Conservation (phyloP, 92 coral and sea anemone genomes). For the Nematostella vectensis region DNA sequence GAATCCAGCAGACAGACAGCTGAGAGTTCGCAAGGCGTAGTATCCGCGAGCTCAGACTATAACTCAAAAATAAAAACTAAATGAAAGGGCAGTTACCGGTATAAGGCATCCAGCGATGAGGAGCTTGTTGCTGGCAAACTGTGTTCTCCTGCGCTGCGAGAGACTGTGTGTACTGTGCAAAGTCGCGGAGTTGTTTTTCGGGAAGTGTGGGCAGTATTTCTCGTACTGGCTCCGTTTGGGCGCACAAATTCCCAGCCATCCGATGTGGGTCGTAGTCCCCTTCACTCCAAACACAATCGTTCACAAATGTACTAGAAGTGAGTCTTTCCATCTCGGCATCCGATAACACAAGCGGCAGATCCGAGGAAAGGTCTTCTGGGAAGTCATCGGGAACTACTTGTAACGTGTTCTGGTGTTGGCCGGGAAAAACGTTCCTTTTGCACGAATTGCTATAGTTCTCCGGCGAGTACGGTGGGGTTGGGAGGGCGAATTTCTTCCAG, state of each 20-base stretch:
- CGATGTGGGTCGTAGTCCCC: slow-evolving; percentile 54
- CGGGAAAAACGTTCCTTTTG: slow-evolving; percentile 35
- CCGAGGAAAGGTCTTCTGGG: slow-evolving; percentile 81
- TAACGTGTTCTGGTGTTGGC: slow-evolving; percentile 46
- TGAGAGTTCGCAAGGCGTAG: too few relatives aligned
- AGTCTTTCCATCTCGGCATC: slow-evolving; percentile 95
- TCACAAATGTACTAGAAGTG: slow-evolving; percentile 75
- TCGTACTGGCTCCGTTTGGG: slow-evolving; percentile 3
- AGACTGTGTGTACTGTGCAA: slow-evolving; percentile 25
- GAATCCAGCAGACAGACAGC: neutral
- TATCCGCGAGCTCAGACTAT: too few relatives aligned
- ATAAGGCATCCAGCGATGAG: slow-evolving; percentile 33
- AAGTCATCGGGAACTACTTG: slow-evolving; percentile 94
- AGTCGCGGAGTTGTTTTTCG: slow-evolving; percentile 17
- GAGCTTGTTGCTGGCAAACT: slow-evolving; percentile 27
- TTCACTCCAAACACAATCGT: slow-evolving; percentile 81
- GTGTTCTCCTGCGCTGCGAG: slow-evolving; percentile 27
- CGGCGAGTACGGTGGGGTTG: slow-evolving; percentile 97
- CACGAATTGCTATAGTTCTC: slow-evolving; percentile 49
- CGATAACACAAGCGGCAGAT: slow-evolving; percentile 77
- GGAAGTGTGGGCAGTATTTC: slow-evolving; percentile 8
- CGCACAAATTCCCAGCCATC: slow-evolving; percentile 7
- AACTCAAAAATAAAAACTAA: too few relatives aligned
- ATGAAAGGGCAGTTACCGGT: slow-evolving; percentile 23
- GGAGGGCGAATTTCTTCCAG: slow-evolving; percentile 77